These are phyloP conservation scores for Casuarius casuarius DNA, from an alignment of 2,113 vertebrate genomes.

Conservation along the genomic window DNA sequence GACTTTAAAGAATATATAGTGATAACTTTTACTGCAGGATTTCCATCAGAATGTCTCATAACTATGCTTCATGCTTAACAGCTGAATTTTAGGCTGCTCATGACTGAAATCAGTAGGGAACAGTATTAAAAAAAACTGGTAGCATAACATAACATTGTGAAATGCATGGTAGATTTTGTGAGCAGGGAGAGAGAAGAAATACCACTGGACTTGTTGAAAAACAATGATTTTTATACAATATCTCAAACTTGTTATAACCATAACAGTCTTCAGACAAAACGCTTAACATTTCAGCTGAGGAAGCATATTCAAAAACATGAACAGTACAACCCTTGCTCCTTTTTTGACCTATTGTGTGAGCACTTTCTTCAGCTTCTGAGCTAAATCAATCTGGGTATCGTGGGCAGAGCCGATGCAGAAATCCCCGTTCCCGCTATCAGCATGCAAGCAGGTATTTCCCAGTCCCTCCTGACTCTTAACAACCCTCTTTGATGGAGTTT, in stretches of 20 bases:
- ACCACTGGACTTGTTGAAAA: not conserved
- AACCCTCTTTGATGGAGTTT: not conserved
- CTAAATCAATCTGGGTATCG: not conserved
- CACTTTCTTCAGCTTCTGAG: not conserved
- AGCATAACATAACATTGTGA: not conserved
- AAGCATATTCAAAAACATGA: not conserved
- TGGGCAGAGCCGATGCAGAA: not conserved
- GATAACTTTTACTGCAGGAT: not conserved
- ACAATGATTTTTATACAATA: not conserved
- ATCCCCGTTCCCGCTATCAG: rapidly evolving
- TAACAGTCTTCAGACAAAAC: not conserved
- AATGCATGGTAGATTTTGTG: not conserved
- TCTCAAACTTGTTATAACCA: not conserved
- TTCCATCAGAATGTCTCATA: not conserved
- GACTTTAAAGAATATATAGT: not conserved
- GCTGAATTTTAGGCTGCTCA: not conserved
- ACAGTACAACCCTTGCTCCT: not conserved
- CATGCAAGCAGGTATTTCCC: not conserved
- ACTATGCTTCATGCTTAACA: not conserved
- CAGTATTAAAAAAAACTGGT: rapidly evolving
- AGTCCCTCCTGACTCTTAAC: not conserved
- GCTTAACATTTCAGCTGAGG: not conserved
- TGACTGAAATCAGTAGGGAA: not conserved
- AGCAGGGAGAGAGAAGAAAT: not conserved
- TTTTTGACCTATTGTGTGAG: not conserved